These are phyloP conservation scores for Oryzias dopingdopingensis DNA, from an alignment of 2,797 vertebrate genomes.

Conservation along the genomic window DNA sequence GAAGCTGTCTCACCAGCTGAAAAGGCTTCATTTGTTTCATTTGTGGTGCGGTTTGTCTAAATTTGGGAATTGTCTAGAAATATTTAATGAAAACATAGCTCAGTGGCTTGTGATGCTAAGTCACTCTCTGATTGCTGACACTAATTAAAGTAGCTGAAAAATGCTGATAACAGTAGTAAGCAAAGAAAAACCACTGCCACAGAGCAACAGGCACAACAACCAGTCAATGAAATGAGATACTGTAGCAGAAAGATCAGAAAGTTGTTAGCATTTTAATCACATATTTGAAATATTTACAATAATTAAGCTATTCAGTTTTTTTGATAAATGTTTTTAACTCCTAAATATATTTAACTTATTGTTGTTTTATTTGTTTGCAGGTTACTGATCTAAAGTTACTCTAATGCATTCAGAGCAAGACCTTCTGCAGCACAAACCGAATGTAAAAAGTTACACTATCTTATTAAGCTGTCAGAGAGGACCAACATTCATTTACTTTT, in stretches of 20 bases:
- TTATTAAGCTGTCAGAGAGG: conserved; percentile 48
- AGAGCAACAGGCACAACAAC: conserved; percentile 78
- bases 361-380: conserved; percentile 8
- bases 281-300: conserved; percentile 64
- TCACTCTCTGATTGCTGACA: conserved; percentile 48
- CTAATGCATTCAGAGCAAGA: conserved; percentile 38
- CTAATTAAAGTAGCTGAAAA: conserved; percentile 82
- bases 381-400: conserved; percentile 8
- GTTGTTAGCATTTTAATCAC: conserved; percentile 20
- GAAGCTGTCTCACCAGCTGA: conserved; percentile 47
- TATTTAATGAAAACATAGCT: conserved; percentile 32
- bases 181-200: conserved; percentile 79
- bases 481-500: conserved; percentile 65
- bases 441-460: conserved; percentile 32
- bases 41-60: conserved; percentile 37
- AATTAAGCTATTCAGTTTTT: conserved; percentile 17
- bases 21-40: conserved; percentile 12
- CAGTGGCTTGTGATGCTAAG: conserved; percentile 28
- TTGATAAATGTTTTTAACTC: conserved; percentile 19
- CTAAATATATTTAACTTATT: conserved; percentile 25
- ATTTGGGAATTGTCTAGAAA: conserved; percentile 26
- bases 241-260: conserved; percentile 39
- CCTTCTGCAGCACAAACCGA: conserved; percentile 24
- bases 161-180: conserved; percentile 69
- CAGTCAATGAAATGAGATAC: conserved; percentile 66